Evolutionary conservation across 1,140 invertebrate genomes (phyloP).

Genomic region (Scaptomyza montana): DNA sequence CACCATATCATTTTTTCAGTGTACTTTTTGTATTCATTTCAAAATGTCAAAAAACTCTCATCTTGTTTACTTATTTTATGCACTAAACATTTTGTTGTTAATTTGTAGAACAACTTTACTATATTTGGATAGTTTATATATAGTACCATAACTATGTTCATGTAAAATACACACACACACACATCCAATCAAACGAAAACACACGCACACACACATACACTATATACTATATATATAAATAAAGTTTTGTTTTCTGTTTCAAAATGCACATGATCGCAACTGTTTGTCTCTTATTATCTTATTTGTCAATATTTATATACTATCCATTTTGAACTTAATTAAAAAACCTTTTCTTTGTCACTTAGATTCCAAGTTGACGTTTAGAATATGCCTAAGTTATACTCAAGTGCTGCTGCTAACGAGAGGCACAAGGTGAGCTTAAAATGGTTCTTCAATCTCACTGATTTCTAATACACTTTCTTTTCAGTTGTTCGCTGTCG

Average conservation of each 20-base stretch:
- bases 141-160: constrained; percentile 51
- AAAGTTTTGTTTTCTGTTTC: constrained; percentile 81
- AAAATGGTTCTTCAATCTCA: too few relatives aligned
- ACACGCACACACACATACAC: constrained; percentile 3
- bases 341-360: neutral
- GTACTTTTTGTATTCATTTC: constrained; percentile 60
- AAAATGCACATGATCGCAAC: constrained; percentile 54
- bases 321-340: neutral
- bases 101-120: constrained; percentile 23
- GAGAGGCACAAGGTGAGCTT: constrained; percentile 49
- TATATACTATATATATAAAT: constrained; percentile 58
- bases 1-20: constrained; percentile 30
- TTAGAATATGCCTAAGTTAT: constrained; percentile 16
- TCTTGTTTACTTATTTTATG: constrained; percentile 17
- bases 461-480: neutral
- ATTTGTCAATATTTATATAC: neutral
- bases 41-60: constrained; percentile 22
- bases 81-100: constrained; percentile 55
- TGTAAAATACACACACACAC: constrained; percentile 52
- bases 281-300: constrained; percentile 5
- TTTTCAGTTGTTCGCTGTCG: constrained; percentile 57
- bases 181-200: constrained; percentile 6
- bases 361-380: constrained; percentile 52
- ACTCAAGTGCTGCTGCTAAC: constrained; percentile 30
- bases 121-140: neutral